phyloP scores from a whole-genome alignment of 2,113 vertebrate species.

The Montifringilla adamsi region DNA sequence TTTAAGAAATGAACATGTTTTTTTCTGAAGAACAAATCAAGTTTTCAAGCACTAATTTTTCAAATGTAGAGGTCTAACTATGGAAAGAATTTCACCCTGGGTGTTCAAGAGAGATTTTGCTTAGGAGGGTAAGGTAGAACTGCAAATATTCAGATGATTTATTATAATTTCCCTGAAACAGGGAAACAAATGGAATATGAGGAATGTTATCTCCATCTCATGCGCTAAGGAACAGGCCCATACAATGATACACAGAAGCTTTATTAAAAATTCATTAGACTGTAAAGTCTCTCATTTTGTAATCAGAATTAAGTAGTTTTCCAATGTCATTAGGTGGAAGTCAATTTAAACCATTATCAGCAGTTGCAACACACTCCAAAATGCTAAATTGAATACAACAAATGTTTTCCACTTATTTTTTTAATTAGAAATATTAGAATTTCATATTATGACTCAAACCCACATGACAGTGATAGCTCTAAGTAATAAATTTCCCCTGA shows the following conservation, averaged over 20 bases:
- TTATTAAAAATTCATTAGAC: conserved; percentile 72
- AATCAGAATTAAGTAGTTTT: conserved; percentile 69
- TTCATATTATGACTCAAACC: not conserved
- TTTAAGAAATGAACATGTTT: not conserved
- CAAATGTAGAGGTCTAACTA: not conserved
- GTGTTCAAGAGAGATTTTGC: not conserved
- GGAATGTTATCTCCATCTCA: conserved; percentile 24
- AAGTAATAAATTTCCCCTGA: not conserved
- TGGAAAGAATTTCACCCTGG: not conserved
- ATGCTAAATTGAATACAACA: conserved; percentile 31
- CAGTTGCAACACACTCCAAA: conserved; percentile 23
- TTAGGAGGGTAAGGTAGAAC: not conserved
- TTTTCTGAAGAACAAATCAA: not conserved
- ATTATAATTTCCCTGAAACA: conserved; percentile 34
- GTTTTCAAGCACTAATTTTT: not conserved
- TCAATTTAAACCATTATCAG: conserved; percentile 33
- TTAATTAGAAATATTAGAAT: conserved; percentile 31
- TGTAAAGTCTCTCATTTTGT: conserved; percentile 51
- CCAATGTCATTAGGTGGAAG: conserved; percentile 52
- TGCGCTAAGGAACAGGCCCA: not conserved
- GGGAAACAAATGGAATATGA: conserved; percentile 46
- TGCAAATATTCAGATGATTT: conserved; percentile 29
- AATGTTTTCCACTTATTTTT: conserved; percentile 38
- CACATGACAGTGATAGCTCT: not conserved
- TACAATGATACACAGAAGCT: conserved; percentile 1